Conservation (phyloP, 30 jellyfish, hydroid and myxozoan species). For the Rhopilema esculentum region DNA sequence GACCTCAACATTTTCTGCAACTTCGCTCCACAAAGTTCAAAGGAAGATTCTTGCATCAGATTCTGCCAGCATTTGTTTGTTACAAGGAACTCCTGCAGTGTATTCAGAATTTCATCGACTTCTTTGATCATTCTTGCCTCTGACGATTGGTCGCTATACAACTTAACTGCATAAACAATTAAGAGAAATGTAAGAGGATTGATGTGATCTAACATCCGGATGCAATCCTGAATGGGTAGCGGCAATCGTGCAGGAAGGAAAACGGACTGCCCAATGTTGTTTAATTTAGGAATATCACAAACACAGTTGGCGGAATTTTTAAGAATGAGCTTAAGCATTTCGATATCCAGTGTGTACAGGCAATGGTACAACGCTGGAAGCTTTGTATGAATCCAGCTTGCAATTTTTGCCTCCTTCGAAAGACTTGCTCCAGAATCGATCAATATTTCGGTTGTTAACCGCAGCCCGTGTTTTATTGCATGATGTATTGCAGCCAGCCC, state of each 20-base stretch:
- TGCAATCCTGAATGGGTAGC: not conserved
- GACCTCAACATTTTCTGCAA: too few species aligned
- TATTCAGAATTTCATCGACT: too few species aligned
- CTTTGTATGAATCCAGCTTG: slow-evolving; percentile 49
- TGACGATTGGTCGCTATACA: slow-evolving; percentile 21
- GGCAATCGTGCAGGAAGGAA: slow-evolving; percentile 29
- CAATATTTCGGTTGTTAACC: not conserved
- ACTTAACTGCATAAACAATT: slow-evolving; percentile 30
- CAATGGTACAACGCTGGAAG: slow-evolving; percentile 55
- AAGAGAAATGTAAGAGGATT: slow-evolving; percentile 34
- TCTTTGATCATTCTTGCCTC: too few species aligned
- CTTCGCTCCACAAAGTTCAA: too few species aligned
- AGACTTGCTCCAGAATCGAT: slow-evolving; percentile 17
- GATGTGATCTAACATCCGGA: not conserved
- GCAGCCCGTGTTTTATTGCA: slow-evolving; percentile 36
- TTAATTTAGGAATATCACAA: not conserved
- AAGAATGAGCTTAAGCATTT: slow-evolving; percentile 2
- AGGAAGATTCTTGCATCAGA: too few species aligned
- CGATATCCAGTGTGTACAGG: slow-evolving; percentile 31
- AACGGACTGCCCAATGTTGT: slow-evolving; percentile 2
- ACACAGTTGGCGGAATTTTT: not conserved
- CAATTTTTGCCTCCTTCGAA: not conserved
- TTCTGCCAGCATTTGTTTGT: too few species aligned
- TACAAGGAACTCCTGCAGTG: too few species aligned
- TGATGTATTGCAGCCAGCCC: slow-evolving; percentile 50